phyloP scores from a whole-genome alignment of 2,113 vertebrate species.

The Oostethus manadensis region DNA sequence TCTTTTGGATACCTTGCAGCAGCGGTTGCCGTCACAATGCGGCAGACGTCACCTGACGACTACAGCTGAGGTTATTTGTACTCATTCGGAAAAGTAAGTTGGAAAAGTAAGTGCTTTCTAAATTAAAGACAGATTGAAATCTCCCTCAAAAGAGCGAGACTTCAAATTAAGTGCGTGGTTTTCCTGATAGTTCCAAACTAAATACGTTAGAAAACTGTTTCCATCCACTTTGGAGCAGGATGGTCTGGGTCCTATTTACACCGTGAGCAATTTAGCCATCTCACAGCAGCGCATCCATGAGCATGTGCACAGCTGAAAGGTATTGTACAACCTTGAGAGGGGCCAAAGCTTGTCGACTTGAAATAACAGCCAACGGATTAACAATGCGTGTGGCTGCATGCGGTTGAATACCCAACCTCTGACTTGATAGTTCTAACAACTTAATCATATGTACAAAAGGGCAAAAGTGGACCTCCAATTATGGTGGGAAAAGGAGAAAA shows the following conservation, averaged over 20 bases:
- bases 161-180: constrained; percentile 61
- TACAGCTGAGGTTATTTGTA: constrained; percentile 52
- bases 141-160: constrained; percentile 27
- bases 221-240: constrained; percentile 56
- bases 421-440: constrained; percentile 71
- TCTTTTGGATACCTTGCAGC: constrained; percentile 27
- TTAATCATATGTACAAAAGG: constrained; percentile 70
- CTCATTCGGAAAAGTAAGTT: constrained; percentile 51
- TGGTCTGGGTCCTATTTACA: constrained; percentile 64
- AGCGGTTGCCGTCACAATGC: constrained; percentile 23
- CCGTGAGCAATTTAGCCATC: constrained; percentile 55
- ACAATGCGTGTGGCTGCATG: constrained; percentile 62
- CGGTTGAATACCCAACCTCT: constrained; percentile 55
- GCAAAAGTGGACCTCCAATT: constrained; percentile 60
- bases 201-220: constrained; percentile 68
- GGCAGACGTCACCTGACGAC: constrained; percentile 29
- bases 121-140: constrained; percentile 63
- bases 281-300: constrained; percentile 49
- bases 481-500: constrained; percentile 48
- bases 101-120: constrained; percentile 51
- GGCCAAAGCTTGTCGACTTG: constrained; percentile 52
- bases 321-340: constrained; percentile 59
- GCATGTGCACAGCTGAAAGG: constrained; percentile 63
- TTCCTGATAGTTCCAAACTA: constrained; percentile 58
- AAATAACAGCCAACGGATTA: constrained; percentile 63